Conservation (phyloP, 2,888 invertebrate genomes). For the Lepidonotus clava region DNA sequence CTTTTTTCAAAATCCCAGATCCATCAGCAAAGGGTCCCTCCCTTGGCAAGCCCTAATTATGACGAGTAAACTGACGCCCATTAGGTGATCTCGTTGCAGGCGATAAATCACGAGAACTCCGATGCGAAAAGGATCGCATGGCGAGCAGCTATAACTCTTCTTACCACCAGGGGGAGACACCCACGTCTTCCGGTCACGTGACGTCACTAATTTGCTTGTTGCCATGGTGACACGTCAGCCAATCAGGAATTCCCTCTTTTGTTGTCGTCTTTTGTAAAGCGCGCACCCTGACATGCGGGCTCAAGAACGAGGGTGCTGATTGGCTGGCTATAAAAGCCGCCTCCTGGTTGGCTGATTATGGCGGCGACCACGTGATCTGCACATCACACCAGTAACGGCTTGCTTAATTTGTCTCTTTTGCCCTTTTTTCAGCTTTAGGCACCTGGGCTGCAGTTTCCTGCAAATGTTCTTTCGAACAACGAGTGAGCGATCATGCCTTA, state of each 20-base stretch:
- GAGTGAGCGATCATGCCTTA: neutral
- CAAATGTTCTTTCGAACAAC: neutral
- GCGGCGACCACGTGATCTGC: neutral
- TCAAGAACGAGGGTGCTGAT: neutral
- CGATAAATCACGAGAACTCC: neutral
- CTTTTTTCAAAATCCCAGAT: no score
- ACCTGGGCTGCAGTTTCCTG: neutral
- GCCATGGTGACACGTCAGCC: neutral
- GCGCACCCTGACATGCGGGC: neutral
- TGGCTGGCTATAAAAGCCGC: neutral
- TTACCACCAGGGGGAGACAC: neutral
- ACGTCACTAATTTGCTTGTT: slow-evolving; percentile 15
- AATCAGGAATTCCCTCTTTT: slow-evolving; percentile 17
- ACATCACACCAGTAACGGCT: neutral
- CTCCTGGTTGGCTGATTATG: slow-evolving; percentile 4
- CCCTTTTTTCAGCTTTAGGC: neutral
- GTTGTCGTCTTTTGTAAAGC: neutral
- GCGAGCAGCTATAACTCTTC: neutral
- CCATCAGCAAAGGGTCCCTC: no score
- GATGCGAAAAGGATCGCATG: neutral
- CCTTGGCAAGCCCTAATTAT: neutral
- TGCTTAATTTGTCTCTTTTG: neutral
- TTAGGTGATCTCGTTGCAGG: neutral
- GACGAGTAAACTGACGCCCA: neutral
- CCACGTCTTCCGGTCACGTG: neutral